These are phyloP conservation scores for Prolemur simus DNA, from an alignment of 2,113 vertebrate genomes.

Conservation along the genomic window DNA sequence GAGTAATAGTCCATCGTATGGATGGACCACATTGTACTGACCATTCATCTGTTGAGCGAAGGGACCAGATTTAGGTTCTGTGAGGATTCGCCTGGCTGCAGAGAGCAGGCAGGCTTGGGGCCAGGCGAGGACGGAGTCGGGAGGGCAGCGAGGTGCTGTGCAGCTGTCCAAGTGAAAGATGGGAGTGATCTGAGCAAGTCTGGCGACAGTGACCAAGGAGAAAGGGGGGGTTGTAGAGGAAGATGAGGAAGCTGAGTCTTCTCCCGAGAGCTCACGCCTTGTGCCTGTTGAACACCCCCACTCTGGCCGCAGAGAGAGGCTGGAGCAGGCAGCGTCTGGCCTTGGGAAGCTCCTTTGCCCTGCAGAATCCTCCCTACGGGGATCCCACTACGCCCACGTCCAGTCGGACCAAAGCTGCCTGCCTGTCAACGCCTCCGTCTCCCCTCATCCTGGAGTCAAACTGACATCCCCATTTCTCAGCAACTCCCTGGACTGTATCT, in stretches of 20 bases:
- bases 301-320: background rate
- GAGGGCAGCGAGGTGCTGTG: background rate
- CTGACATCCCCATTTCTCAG: background rate
- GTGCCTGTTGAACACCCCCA: background rate
- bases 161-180: background rate
- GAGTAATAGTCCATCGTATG: background rate
- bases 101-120: background rate
- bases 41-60: background rate
- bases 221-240: background rate
- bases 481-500: accelerated
- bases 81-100: background rate
- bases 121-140: background rate
- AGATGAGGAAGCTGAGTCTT: background rate
- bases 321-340: background rate
- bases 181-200: background rate
- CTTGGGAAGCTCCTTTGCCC: background rate
- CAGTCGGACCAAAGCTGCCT: background rate
- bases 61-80: background rate
- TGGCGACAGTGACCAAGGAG: accelerated
- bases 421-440: background rate
- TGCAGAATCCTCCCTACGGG: background rate
- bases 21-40: background rate
- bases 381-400: too few relatives aligned
- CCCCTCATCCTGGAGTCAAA: background rate
- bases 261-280: background rate